phyloP scores from a whole-genome alignment of 1,140 invertebrate species.

The Meloidogyne hapla region DNA sequence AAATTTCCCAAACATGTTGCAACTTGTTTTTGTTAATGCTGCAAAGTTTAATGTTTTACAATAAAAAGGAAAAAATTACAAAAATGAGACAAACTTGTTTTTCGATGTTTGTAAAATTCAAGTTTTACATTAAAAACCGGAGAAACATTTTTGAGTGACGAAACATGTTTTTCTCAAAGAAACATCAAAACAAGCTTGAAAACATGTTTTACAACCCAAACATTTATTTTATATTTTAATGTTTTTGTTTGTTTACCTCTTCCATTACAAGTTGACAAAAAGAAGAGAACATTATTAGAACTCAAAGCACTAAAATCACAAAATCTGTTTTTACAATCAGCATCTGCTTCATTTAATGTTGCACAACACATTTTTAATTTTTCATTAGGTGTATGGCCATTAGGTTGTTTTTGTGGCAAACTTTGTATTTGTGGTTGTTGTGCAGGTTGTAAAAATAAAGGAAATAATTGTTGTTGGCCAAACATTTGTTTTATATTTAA shows the following conservation, averaged over 20 bases:
- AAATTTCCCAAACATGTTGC: too few species aligned
- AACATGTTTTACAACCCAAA: too few species aligned
- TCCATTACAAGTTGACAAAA: constrained; percentile 10
- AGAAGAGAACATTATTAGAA: constrained; percentile 36
- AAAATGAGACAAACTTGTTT: too few species aligned
- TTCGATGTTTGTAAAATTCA: too few species aligned
- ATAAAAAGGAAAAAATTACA: too few species aligned
- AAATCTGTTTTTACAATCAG: constrained; percentile 58
- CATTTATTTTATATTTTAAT: background rate
- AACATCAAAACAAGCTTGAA: background rate
- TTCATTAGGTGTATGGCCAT: constrained; percentile 47
- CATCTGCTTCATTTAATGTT: constrained; percentile 54
- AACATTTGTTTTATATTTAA: constrained; percentile 5
- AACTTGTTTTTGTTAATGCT: too few species aligned
- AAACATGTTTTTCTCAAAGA: background rate
- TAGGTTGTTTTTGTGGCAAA: constrained; percentile 43
- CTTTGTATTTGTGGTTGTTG: constrained; percentile 30
- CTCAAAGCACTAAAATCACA: constrained; percentile 59
- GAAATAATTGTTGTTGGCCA: constrained; percentile 15
- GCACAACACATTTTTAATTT: constrained; percentile 57
- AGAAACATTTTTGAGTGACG: constrained; percentile 42
- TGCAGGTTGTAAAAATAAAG: constrained; percentile 27
- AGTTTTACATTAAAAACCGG: too few species aligned
- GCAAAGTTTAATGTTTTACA: too few species aligned
- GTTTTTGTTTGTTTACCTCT: constrained; percentile 3